A percentile compares a stretch with the other conserved stretches of the same genome.
phyloP scores from a whole-genome alignment of 2,888 invertebrate species.

The Hemithea aestivaria region DNA sequence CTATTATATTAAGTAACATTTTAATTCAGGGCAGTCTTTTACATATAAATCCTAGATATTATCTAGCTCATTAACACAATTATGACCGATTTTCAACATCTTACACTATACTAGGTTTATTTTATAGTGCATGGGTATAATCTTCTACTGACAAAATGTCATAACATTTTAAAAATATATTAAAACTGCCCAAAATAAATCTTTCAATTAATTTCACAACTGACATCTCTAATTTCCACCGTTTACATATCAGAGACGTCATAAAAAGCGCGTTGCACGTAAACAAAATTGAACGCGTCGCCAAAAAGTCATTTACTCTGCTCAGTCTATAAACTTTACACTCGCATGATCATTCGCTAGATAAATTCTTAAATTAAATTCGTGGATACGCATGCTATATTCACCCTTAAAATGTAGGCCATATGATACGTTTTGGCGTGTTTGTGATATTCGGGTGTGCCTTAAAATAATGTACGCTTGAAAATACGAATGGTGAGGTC shows the following conservation, averaged over 20 bases:
- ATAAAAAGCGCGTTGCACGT: slow-evolving; percentile 36
- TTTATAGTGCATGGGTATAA: too few species aligned
- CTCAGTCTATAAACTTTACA: slow-evolving; percentile 69
- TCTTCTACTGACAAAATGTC: too few species aligned
- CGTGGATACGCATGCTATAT: slow-evolving; percentile 33
- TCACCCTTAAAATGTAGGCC: slow-evolving; percentile 28
- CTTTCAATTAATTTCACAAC: slow-evolving; percentile 21
- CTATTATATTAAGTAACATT: too few species aligned
- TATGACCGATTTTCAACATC: too few species aligned
- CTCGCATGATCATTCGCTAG: slow-evolving; percentile 70
- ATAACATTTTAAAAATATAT: too few species aligned
- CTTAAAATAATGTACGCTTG: slow-evolving; percentile 64
- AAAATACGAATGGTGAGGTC: slow-evolving; percentile 49
- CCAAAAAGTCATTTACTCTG: slow-evolving; percentile 61
- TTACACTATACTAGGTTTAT: too few species aligned
- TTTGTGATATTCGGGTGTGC: slow-evolving; percentile 46
- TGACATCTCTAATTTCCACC: slow-evolving; percentile 29
- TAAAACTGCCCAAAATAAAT: too few species aligned
- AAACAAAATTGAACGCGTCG: slow-evolving; percentile 33
- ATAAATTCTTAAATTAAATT: slow-evolving; percentile 76
- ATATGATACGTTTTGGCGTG: slow-evolving; percentile 38
- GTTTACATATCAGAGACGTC: slow-evolving; percentile 20
- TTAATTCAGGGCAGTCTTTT: too few species aligned
- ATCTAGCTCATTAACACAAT: too few species aligned
- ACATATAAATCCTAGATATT: too few species aligned